Base-by-base conservation (phyloP, 2,888 invertebrate genomes). In the Hemaris fuciformis region DNA sequence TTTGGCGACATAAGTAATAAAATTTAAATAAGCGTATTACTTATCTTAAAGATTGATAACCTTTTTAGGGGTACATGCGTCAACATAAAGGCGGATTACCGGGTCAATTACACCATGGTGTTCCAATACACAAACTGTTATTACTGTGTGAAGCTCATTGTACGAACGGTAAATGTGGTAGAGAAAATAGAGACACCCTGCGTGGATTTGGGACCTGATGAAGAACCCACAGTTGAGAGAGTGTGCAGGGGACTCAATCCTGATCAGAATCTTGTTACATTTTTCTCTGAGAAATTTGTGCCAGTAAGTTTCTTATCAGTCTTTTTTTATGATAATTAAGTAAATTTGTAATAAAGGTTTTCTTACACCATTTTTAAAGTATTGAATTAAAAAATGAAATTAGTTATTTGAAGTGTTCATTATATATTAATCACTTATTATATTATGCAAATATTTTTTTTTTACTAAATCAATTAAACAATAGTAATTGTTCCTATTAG, bases 151-250 rank as follows among this genome's bases (percentile, higher is more conserved):
- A 96, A 97, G 75, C 93, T 98, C 7, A 90, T 97, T 59, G 96
- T 98, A 2, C 93, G 98, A 48, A 98, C 98, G 5, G 94, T 98
- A 0, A 98, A 98, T 92, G 95, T 98, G 3, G 85, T 98, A 66
- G 98, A 98, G 73, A 98, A 97, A 89, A 95, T 96, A 69, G 98
- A 98, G 89, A 95, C 98, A 22, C 95, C 96, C 0, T 98, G 98
- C 82, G 95, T 97, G 0, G 95, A 95, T 72, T 82, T 97, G 60
- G 93, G 93, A 0, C 83, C 89, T 8, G 93, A 93, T 62, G 94
- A 94, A 62, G 93, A 94, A 66, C 96, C 97, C 4, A 95, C 95
- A 0, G 94, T 98, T 1, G 94, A 96, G 46, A 94, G 95, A 78
- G 96, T 98, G 0, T 98, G 98, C 76, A 88, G 89, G 64, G 94